Evolutionary conservation across 2,888 invertebrate species (phyloP).

Genomic region (Polyploca ridens): DNA sequence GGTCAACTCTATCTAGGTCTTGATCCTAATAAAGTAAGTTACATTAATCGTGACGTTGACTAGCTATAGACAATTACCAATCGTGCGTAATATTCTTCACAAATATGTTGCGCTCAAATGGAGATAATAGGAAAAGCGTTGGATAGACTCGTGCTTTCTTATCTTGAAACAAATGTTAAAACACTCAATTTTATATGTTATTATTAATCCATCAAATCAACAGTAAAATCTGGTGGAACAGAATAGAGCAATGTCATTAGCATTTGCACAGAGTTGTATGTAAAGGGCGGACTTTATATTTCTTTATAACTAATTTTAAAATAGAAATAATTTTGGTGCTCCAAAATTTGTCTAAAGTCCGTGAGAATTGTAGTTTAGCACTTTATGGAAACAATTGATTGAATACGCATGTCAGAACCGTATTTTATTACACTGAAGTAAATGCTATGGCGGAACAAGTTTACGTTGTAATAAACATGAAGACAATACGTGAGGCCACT

Average conservation of each 20-base stretch:
- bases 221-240: no score
- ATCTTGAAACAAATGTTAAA: background rate
- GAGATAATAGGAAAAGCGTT: background rate
- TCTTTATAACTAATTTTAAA: no score
- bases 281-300: no score
- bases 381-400: slow-evolving; percentile 1
- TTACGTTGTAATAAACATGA: background rate
- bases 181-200: no score
- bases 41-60: background rate
- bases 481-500: background rate
- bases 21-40: background rate
- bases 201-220: no score
- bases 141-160: background rate
- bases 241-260: background rate
- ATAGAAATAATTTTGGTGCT: background rate
- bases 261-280: no score
- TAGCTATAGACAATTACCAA: slow-evolving; percentile 9
- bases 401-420: background rate
- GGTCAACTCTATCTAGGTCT: no score
- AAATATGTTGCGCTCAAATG: slow-evolving; percentile 9
- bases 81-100: slow-evolving; percentile 8
- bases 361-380: background rate
- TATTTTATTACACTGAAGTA: slow-evolving; percentile 4
- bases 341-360: background rate
- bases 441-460: background rate